Percentiles rank a stretch among this genome's conserved stretches.
Conservation (phyloP, 2,888 invertebrate genomes). For the Perizoma flavofasciatum region DNA sequence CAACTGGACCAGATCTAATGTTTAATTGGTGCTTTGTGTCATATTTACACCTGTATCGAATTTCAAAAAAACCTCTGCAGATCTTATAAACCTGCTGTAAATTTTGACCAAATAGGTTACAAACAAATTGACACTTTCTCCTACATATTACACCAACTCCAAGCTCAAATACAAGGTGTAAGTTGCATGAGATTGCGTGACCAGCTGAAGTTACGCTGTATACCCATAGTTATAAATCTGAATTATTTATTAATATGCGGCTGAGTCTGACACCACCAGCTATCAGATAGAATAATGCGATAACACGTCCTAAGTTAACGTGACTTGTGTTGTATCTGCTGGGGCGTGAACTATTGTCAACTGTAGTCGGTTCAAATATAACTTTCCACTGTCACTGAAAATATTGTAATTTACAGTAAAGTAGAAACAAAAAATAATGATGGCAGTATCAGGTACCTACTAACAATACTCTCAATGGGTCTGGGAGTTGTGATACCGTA, state of each 20-base stretch:
- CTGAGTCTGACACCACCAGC: conserved; percentile 40
- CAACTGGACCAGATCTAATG: no score
- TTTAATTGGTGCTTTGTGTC: no score
- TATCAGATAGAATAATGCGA: conserved; percentile 31
- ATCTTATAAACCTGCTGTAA: no score
- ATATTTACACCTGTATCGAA: no score
- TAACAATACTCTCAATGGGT: no score
- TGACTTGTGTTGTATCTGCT: conserved; percentile 19
- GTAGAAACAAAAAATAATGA: no score
- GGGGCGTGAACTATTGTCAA: conserved; percentile 29
- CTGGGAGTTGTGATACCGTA: no score
- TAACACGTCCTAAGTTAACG: conserved; percentile 27
- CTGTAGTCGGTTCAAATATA: conserved; percentile 1
- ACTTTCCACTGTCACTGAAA: conserved; percentile 1
- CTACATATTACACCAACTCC: conserved; percentile 20
- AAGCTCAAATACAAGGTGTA: conserved; percentile 24
- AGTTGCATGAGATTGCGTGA: conserved; percentile 45
- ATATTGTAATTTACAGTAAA: neutral
- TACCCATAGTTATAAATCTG: conserved; percentile 40
- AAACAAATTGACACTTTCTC: neutral
- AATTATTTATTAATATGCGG: conserved; percentile 40
- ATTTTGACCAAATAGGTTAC: no score
- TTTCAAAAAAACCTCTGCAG: no score
- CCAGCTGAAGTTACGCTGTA: conserved; percentile 40
- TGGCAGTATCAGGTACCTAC: no score